A percentile compares a stretch with the other conserved stretches of the same genome.
Evolutionary conservation across 2,797 vertebrate species (phyloP).

Genomic region (Hippocampus kuda): DNA sequence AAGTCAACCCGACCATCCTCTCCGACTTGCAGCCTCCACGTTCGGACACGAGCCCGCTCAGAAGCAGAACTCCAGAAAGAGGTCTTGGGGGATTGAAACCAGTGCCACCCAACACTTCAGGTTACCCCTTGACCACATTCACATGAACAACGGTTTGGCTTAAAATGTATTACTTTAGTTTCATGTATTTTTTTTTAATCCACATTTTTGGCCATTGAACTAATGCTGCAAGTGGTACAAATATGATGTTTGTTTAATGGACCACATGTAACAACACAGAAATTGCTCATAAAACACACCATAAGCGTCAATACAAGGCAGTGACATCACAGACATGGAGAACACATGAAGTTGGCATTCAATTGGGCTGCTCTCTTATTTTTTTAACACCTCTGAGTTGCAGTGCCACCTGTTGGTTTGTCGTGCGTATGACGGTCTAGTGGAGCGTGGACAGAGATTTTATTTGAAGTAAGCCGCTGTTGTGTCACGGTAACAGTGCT

Average conservation of each 20-base stretch:
- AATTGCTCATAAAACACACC: too few species aligned
- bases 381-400: neutral
- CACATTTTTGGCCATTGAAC: neutral
- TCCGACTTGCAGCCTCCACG: slow-evolving; percentile 23
- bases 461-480: neutral
- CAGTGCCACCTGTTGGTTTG: neutral
- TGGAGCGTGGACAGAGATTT: neutral
- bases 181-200: neutral
- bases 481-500: neutral
- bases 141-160: neutral
- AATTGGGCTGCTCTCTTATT: too few species aligned
- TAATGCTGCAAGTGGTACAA: too few species aligned
- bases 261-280: neutral
- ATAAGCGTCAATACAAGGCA: too few species aligned
- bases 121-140: slow-evolving; percentile 18
- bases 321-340: too few species aligned
- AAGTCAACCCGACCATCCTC: slow-evolving; percentile 36
- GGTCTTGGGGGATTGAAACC: neutral
- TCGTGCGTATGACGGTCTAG: neutral
- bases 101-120: slow-evolving; percentile 27
- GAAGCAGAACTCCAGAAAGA: slow-evolving; percentile 28
- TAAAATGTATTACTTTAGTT: neutral
- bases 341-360: too few species aligned
- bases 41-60: slow-evolving; percentile 2
- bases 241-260: too few species aligned